Evolutionary conservation across 2,113 vertebrate genomes (phyloP).

Genomic region (Oenanthe oenanthe): DNA sequence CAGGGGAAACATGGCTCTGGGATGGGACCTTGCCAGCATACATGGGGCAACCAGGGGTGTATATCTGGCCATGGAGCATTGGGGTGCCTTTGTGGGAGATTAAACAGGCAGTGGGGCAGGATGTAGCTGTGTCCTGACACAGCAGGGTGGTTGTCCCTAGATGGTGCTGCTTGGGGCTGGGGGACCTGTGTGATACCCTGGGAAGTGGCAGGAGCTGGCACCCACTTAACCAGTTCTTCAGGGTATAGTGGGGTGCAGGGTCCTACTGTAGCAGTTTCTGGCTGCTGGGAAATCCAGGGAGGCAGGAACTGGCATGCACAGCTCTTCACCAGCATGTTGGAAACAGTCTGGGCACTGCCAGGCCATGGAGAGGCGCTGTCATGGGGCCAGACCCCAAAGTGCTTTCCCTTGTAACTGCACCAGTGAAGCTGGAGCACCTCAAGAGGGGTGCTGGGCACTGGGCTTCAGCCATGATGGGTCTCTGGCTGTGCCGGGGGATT

Average conservation of each 20-base stretch:
- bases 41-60: accelerated
- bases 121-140: neutral
- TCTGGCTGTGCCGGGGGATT: neutral
- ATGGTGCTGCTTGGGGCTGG: neutral
- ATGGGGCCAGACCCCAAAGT: neutral
- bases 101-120: neutral
- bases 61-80: accelerated
- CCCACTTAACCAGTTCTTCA: neutral
- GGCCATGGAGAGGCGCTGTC: neutral
- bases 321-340: accelerated
- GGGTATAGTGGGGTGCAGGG: neutral
- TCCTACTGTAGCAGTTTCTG: neutral
- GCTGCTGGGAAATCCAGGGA: neutral
- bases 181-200: neutral
- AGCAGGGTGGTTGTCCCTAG: neutral
- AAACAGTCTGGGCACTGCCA: neutral
- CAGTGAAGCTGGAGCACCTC: neutral
- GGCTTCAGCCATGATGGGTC: neutral
- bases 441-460: neutral
- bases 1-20: neutral
- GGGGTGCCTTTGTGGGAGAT: no score
- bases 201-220: neutral
- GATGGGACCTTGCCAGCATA: accelerated
- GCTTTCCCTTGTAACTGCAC: neutral
- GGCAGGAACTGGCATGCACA: accelerated